Evolutionary conservation across 2,797 vertebrate genomes (phyloP).

Genomic region (Sternotherus odoratus): DNA sequence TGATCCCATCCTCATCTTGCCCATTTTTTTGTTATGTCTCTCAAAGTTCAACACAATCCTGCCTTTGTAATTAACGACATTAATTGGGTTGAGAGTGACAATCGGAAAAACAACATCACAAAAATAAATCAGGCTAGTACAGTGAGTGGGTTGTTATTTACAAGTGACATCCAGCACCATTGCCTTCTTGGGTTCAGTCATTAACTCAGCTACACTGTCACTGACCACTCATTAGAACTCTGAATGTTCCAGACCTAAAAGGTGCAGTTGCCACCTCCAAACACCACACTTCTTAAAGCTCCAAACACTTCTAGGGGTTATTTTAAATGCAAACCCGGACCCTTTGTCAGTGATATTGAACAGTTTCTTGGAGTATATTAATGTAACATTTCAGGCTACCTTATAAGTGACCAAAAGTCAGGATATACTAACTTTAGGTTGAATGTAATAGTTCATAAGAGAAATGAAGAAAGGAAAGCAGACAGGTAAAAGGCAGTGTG

Average conservation of each 20-base stretch:
- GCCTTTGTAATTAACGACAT: neutral
- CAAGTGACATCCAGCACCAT: neutral
- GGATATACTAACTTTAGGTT: neutral
- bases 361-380: neutral
- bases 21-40: neutral
- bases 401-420: neutral
- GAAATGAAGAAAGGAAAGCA: neutral
- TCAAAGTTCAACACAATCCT: neutral
- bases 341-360: neutral
- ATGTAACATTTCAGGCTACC: neutral
- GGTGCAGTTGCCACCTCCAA: neutral
- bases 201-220: neutral
- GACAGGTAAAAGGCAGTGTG: neutral
- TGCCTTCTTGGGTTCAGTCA: neutral
- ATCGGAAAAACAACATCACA: neutral
- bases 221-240: accelerated
- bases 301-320: neutral
- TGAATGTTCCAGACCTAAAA: neutral
- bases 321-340: neutral
- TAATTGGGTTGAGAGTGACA: neutral
- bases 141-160: neutral
- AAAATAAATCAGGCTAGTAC: neutral
- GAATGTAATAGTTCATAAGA: neutral
- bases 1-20: neutral
- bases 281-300: neutral